phyloP scores from a whole-genome alignment of 2,113 vertebrate genomes.

The Triplophysa tibetana region DNA sequence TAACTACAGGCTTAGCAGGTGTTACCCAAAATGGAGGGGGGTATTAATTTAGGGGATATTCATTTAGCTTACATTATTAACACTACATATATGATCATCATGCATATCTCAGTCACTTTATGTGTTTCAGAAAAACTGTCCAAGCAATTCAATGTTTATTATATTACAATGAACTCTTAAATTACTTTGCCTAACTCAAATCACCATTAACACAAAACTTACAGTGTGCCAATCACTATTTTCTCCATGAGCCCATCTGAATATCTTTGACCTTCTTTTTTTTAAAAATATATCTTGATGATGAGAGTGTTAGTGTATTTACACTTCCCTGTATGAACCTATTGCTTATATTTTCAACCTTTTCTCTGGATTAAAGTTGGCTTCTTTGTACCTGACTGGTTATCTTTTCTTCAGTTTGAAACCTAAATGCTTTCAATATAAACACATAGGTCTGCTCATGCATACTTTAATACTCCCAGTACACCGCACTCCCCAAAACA shows the following conservation, averaged over 20 bases:
- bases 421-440: not conserved
- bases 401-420: not conserved
- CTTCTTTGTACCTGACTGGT: not conserved
- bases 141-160: not conserved
- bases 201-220: not conserved
- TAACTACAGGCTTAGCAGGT: not conserved
- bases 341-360: not conserved
- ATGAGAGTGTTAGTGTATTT: not conserved
- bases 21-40: constrained; percentile 15
- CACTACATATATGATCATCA: not conserved
- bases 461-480: constrained; percentile 51
- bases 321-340: not conserved
- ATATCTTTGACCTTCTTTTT: not conserved
- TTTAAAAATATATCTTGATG: not conserved
- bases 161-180: not conserved
- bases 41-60: not conserved
- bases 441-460: constrained; percentile 20
- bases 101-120: not conserved
- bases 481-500: constrained; percentile 47
- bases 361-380: not conserved
- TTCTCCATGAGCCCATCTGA: not conserved
- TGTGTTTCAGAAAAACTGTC: not conserved
- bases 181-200: not conserved
- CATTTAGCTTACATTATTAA: not conserved
- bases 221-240: not conserved